These are phyloP conservation scores for Oligia fasciuncula DNA, from an alignment of 2,888 invertebrate species.

Conservation along the genomic window DNA sequence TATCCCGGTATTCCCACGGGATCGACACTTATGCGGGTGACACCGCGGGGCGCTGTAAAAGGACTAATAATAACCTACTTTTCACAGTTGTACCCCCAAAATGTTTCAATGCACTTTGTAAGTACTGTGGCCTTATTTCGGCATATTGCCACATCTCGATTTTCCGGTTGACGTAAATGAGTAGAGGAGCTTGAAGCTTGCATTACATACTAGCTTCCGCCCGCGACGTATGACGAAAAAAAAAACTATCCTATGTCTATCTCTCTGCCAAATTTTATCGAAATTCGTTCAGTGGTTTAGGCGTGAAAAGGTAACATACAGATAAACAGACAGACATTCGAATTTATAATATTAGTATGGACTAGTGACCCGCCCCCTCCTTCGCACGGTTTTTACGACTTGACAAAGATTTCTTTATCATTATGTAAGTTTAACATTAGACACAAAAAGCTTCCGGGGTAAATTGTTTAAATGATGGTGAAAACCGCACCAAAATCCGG, in stretches of 20 bases:
- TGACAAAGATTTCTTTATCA: too few relatives aligned
- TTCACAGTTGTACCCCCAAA: neutral
- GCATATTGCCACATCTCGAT: conserved; percentile 24
- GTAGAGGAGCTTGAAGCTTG: neutral
- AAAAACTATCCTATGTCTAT: too few relatives aligned
- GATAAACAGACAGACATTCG: too few relatives aligned
- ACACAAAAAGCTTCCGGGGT: neutral
- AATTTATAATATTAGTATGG: too few relatives aligned
- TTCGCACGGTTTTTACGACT: neutral
- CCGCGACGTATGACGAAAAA: too few relatives aligned
- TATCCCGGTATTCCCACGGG: too few relatives aligned
- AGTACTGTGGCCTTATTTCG: conserved; percentile 7
- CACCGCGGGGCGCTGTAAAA: neutral
- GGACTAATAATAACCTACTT: neutral
- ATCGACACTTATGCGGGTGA: too few relatives aligned
- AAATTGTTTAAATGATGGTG: neutral
- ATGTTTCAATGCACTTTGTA: neutral
- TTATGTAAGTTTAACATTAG: neutral
- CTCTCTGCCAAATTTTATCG: too few relatives aligned
- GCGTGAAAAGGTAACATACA: too few relatives aligned
- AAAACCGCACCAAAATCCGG: neutral
- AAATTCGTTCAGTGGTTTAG: too few relatives aligned
- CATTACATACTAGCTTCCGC: neutral
- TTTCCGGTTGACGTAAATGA: conserved; percentile 27
- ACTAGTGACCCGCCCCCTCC: too few relatives aligned